These are phyloP conservation scores for Montipora foliosa DNA, from an alignment of 64 coral and sea anemone species.

Conservation along the genomic window DNA sequence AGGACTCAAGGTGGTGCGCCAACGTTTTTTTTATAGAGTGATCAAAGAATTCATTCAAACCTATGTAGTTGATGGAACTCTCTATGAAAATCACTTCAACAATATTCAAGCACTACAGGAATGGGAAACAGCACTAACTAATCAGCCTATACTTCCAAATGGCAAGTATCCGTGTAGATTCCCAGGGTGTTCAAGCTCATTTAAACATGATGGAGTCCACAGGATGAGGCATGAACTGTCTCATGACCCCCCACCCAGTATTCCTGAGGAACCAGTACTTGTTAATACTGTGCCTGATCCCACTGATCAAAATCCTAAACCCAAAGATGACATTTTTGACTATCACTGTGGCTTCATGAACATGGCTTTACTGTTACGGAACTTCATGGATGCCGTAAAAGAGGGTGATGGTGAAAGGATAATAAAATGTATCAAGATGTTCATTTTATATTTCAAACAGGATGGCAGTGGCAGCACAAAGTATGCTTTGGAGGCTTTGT, in stretches of 20 bases:
- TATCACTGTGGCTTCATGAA: not conserved
- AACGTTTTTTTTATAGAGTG: not conserved
- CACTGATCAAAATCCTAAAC: not conserved
- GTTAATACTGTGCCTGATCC: not conserved
- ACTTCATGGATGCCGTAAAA: not conserved
- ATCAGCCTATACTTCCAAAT: conserved; percentile 46
- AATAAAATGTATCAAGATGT: not conserved
- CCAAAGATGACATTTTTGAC: not conserved
- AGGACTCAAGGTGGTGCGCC: not conserved
- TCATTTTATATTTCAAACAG: not conserved
- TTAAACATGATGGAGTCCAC: conserved; percentile 51
- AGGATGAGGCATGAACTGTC: not conserved
- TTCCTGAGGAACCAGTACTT: not conserved
- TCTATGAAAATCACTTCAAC: conserved; percentile 51
- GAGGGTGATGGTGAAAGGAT: not conserved
- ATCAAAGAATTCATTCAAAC: conserved; percentile 36
- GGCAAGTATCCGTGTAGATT: conserved; percentile 61
- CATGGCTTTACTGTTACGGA: not conserved
- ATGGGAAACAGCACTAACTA: not conserved
- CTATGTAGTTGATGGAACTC: conserved; percentile 32
- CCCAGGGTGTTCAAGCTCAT: conserved; percentile 57
- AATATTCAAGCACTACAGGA: conserved; percentile 39
- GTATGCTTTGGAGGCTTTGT: conserved; percentile 73
- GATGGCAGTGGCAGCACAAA: conserved; percentile 77
- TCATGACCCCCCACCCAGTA: not conserved